Base-by-base conservation (phyloP, 2,888 invertebrate genomes). In the Odontothrips loti region DNA sequence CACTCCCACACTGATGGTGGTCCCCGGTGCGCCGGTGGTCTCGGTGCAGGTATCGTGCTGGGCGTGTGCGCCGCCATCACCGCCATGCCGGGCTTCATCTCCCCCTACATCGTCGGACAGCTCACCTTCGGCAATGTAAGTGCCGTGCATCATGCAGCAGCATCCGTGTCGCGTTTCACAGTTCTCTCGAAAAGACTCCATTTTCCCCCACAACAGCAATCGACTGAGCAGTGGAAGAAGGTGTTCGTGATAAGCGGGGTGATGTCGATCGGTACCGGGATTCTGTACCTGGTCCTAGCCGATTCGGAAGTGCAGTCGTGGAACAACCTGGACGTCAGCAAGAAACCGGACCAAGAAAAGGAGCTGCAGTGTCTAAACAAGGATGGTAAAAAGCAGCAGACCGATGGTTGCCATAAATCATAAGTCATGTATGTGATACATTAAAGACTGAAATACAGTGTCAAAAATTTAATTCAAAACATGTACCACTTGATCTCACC, bases 81-180 rank as follows among this genome's bases (percentile, higher is more conserved):
- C 0, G 89, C 90, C 47, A 86, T 89, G 79, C 89, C 91, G 0
- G 92, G 92, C 68, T 92, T 92, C 82, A 87, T 92, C 79, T 91
- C 91, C 2, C 91, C 93, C 0, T 86, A 88, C 0, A 88, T 92
- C n/a, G 92, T 92, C 34, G 92, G 92, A 23, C 85, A 89, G 80
- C 85, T 93, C 12, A 93, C 92, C 0, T 88, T 90, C 80, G 88
- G 90, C 84, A 92, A 92, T 86, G 92, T 92, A 86, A 90, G 90
- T 89, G 83, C 82, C 15, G 34, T 43, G 2, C 34, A 6, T 43
- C 34, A 43, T 6, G 34, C 2, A 43, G 34, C 34, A 43, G 34
- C 34, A 43, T 51, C 51, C 1, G 34, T 43, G 34, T 43, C n/a
- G 6, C 34, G 34, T 43, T 4, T 43, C 34, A 6, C 34, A 43